Percentiles rank a stretch among this genome's conserved stretches.
Conservation (phyloP, 2,113 vertebrate genomes). For the Sylvia atricapilla region DNA sequence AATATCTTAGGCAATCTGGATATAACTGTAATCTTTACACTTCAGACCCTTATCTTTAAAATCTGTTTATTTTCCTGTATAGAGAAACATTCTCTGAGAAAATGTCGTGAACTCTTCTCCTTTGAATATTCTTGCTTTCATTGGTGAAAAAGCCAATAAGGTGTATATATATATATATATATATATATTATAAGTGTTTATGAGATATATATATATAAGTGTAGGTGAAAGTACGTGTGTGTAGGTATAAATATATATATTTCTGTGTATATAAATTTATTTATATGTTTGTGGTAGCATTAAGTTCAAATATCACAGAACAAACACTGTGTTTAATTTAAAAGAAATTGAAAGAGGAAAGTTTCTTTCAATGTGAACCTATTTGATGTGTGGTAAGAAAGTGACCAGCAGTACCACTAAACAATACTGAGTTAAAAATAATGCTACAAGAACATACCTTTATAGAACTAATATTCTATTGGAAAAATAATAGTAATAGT, state of each 20-base stretch:
- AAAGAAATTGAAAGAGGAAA: not conserved
- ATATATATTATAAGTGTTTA: too few species aligned
- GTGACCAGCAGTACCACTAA: not conserved
- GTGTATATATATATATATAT: rapidly evolving
- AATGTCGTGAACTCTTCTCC: not conserved
- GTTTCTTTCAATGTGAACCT: not conserved
- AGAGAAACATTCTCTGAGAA: not conserved
- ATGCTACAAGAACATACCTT: not conserved
- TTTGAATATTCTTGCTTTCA: not conserved
- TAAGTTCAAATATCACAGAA: not conserved
- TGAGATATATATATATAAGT: not conserved
- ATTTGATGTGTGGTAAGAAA: not conserved
- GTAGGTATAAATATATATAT: too few species aligned
- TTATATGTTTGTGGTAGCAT: not conserved
- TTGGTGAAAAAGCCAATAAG: not conserved
- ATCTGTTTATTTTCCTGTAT: not conserved
- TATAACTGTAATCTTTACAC: not conserved
- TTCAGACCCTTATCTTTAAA: not conserved
- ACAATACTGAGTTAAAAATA: not conserved
- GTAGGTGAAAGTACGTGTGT: not conserved
- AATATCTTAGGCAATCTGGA: not conserved
- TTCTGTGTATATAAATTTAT: not conserved
- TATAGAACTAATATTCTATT: not conserved
- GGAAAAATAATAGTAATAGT: not conserved
- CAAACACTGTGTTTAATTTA: not conserved